These are phyloP conservation scores for Parazoanthus darwini DNA, from an alignment of 92 coral and sea anemone genomes.

Conservation along the genomic window DNA sequence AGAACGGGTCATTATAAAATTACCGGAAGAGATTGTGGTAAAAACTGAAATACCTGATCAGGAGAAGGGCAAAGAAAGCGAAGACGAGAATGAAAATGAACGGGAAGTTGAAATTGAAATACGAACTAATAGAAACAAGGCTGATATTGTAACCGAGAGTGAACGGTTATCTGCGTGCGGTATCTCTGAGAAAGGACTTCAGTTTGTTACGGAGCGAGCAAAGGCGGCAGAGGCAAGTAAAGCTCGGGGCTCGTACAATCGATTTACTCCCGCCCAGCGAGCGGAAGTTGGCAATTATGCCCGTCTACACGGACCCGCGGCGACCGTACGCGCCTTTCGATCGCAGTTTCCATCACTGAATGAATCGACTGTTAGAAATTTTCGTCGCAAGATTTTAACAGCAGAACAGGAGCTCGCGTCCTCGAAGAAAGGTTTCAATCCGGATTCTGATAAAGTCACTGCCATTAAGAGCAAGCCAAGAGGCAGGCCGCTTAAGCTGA, in stretches of 20 bases:
- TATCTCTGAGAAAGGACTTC: conserved; percentile 19
- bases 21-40: conserved; percentile 30
- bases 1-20: conserved; percentile 2
- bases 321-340: conserved; percentile 28
- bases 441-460: conserved; percentile 19
- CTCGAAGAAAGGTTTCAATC: conserved; percentile 11
- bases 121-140: background rate
- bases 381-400: conserved; percentile 38
- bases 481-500: conserved; percentile 45
- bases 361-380: conserved; percentile 49
- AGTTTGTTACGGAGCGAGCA: conserved; percentile 26
- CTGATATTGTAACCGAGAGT: background rate
- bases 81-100: background rate
- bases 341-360: conserved; percentile 42
- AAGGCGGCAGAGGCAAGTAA: conserved; percentile 30
- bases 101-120: background rate
- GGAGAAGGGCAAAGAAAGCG: conserved; percentile 7
- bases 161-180: conserved; percentile 5
- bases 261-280: conserved; percentile 42
- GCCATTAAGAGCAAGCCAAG: conserved; percentile 46
- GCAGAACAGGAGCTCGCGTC: conserved; percentile 29
- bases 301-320: conserved; percentile 33
- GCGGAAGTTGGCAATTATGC: conserved; percentile 50
- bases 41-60: conserved; percentile 34
- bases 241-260: conserved; percentile 36